These are phyloP conservation scores for Fabriciana adippe DNA, from an alignment of 2,888 invertebrate genomes.

Conservation along the genomic window DNA sequence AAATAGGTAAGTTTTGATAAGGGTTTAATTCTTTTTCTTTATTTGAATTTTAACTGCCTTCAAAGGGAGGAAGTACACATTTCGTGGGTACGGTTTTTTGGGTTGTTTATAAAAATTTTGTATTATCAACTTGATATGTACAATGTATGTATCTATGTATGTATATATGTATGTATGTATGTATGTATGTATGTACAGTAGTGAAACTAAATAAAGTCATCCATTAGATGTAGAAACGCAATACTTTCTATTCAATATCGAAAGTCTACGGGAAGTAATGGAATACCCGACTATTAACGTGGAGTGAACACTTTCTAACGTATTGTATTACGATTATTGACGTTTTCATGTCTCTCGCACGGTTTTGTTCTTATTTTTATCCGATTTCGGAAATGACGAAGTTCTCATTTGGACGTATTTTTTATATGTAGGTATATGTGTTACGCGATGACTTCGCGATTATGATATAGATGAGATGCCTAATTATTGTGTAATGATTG, in stretches of 20 bases:
- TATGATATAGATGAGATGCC: too few species aligned
- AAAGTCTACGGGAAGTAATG: conserved; percentile 26
- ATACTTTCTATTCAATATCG: conserved; percentile 29
- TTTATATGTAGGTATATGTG: not conserved
- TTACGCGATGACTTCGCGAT: not conserved
- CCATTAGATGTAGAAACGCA: conserved; percentile 15
- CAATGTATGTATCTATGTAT: too few species aligned
- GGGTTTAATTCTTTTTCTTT: too few species aligned
- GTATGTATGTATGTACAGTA: not conserved
- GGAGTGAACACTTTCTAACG: conserved; percentile 38
- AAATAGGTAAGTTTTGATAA: too few species aligned
- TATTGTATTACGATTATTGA: conserved; percentile 32
- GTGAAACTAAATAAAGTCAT: conserved; percentile 18
- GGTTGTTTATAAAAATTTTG: too few species aligned
- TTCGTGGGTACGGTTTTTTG: too few species aligned
- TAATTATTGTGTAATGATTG: too few species aligned
- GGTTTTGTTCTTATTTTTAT: conserved; percentile 2
- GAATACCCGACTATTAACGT: conserved; percentile 18
- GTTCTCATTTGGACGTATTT: too few species aligned
- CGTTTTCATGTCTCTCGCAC: conserved; percentile 5
- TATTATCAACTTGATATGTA: too few species aligned
- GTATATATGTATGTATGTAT: too few species aligned
- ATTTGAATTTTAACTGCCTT: too few species aligned
- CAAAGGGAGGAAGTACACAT: too few species aligned
- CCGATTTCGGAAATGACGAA: not conserved